A percentile compares a stretch with the other conserved stretches of the same genome.
Conservation (phyloP, 1,140 invertebrate genomes). For the Ceratina calcarata region DNA sequence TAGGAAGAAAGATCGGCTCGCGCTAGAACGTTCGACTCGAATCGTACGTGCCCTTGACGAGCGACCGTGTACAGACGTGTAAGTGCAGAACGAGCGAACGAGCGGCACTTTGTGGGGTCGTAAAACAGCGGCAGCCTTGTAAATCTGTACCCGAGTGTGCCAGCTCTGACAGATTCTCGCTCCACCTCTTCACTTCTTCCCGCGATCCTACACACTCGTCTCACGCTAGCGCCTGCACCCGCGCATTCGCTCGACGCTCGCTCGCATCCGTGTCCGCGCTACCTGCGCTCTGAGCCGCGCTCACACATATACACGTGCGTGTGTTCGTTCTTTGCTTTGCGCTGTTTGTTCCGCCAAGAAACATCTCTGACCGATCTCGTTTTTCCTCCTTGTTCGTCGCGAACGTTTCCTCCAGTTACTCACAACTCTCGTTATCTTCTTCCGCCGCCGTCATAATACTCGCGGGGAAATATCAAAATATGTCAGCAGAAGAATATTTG, state of each 20-base stretch:
- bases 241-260: neutral
- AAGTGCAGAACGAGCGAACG: conserved; percentile 51
- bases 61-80: conserved; percentile 7
- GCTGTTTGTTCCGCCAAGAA: neutral
- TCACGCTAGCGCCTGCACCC: conserved; percentile 28
- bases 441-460: neutral
- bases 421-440: neutral
- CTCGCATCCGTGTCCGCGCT: neutral
- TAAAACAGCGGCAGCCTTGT: conserved; percentile 77
- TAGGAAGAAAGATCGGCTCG: neutral
- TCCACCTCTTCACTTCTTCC: conserved; percentile 40
- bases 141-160: conserved; percentile 77
- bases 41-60: conserved; percentile 13
- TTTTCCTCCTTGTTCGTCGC: neutral
- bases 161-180: conserved; percentile 74
- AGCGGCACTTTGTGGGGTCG: conserved; percentile 78
- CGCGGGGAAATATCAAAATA: neutral
- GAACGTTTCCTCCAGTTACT: too few species aligned
- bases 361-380: conserved; percentile 1
- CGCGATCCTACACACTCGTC: conserved; percentile 5
- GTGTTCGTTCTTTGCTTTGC: neutral
- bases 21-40: conserved; percentile 15
- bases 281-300: neutral
- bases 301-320: neutral
- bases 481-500: too few species aligned